Evolutionary conservation across 2,797 vertebrate species (phyloP).

Genomic region (Sebastes jordani): DNA sequence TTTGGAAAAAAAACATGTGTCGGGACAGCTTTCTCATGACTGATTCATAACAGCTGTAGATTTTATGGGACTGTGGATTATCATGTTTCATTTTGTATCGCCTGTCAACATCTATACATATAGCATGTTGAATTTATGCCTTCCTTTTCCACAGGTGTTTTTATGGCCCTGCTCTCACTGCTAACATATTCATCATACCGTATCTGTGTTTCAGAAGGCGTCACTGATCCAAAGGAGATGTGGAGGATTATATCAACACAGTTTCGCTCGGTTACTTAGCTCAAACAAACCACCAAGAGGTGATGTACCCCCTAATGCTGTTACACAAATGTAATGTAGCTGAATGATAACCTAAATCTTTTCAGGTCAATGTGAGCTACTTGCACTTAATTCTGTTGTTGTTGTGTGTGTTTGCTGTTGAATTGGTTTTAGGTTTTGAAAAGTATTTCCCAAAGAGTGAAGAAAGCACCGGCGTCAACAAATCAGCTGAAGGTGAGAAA

Average conservation of each 20-base stretch:
- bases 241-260: conserved; percentile 44
- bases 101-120: neutral
- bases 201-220: conserved; percentile 57
- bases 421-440: conserved; percentile 74
- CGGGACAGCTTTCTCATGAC: neutral
- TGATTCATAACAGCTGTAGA: neutral
- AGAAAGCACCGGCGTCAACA: conserved; percentile 46
- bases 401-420: conserved; percentile 23
- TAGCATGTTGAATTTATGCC: neutral
- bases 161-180: neutral
- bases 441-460: conserved; percentile 78
- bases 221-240: conserved; percentile 42
- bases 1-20: neutral
- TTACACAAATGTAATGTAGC: neutral
- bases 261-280: conserved; percentile 59
- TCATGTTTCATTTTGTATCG: neutral
- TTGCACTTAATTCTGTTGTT: neutral
- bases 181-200: neutral
- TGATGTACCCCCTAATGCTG: conserved; percentile 32
- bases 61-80: neutral
- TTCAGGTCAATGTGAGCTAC: neutral
- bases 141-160: neutral
- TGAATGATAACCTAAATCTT: neutral
- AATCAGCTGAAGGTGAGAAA: conserved; percentile 46
- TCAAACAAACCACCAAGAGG: conserved; percentile 82